Evolutionary conservation across 2,888 invertebrate species (phyloP).

Genomic region (Platycheirus albimanus): DNA sequence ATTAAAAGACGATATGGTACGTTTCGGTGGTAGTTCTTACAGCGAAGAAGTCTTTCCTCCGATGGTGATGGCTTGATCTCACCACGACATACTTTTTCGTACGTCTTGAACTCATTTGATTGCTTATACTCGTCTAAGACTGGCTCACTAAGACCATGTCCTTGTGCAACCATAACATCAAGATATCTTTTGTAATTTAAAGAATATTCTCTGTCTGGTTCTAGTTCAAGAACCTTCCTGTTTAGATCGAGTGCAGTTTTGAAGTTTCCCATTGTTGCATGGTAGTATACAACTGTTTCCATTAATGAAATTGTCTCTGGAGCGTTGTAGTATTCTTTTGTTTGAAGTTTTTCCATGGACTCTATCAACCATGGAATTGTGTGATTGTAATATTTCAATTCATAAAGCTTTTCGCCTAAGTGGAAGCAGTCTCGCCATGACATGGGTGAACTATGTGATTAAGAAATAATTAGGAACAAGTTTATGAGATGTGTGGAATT

Average conservation of each 20-base stretch:
- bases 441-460: slow-evolving; percentile 86
- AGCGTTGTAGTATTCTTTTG: slow-evolving; percentile 82
- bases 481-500: slow-evolving; percentile 46
- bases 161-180: slow-evolving; percentile 87
- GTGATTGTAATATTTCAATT: slow-evolving; percentile 94
- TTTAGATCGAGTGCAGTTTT: slow-evolving; percentile 92
- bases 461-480: not conserved
- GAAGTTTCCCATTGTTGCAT: slow-evolving; percentile 85
- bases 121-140: not conserved
- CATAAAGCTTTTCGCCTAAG: slow-evolving; percentile 95
- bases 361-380: slow-evolving; percentile 97
- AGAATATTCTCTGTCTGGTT: slow-evolving; percentile 91
- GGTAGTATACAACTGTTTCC: slow-evolving; percentile 78
- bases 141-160: slow-evolving; percentile 35
- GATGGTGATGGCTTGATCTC: slow-evolving; percentile 67
- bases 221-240: slow-evolving; percentile 89
- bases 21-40: slow-evolving; percentile 72
- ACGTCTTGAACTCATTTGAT: slow-evolving; percentile 78
- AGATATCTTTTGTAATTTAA: slow-evolving; percentile 93
- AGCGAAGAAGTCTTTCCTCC: slow-evolving; percentile 75
- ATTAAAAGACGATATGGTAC: slow-evolving; percentile 75
- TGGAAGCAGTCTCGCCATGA: slow-evolving; percentile 97
- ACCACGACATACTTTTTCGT: slow-evolving; percentile 82
- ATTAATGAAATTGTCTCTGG: slow-evolving; percentile 77
- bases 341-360: slow-evolving; percentile 89